Base-by-base conservation (phyloP, 2,113 vertebrate species). In the Saiga tatarica region DNA sequence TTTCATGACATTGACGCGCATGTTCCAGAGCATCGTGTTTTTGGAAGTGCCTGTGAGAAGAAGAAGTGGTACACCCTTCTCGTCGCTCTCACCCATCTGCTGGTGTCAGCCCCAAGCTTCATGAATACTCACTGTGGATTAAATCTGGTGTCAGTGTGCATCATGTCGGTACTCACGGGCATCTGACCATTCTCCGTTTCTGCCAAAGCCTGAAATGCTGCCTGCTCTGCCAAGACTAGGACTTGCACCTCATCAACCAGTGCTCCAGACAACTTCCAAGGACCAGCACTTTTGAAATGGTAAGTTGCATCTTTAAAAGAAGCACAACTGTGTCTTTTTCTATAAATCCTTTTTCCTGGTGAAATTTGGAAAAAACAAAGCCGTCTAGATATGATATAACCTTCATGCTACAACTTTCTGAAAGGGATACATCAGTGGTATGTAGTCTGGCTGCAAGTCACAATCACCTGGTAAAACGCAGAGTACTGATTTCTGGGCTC, bases 141-240 rank as follows among this genome's bases (percentile, higher is more conserved):
- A 89, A 99, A 98, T 84, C 97, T 99, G 79, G 98, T 98, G 17
- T 98, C 98, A 21, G 98, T 99, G 21, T 99, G 99, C 71, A 14
- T 99, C 87, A 96, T 99, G 82, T 30, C 99, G 97, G 95, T 99
- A 91, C 36, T 99, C 88, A 98, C 98, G 98, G 99, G 98, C 14
- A 45, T 95, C 71, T 99, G 98, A 99, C 99, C 99, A 0, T 99
- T 99, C 95, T 98, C 98, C 93, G 91, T 98, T 9, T 99, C 99
- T 3, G 99, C 87, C 98, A 99, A 92, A 99, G 99, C 98, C 99
- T 99, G 97, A 99, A 99, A 86, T 89, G 98, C 85, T 99, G 99
- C 97, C 98, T 99, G 42, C 99, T 99, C 87, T 99, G 99, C 98
- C 99, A 98, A 92, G 99, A 99, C 97, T 99, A 99, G 95, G 99